A percentile compares a stretch with the other conserved stretches of the same genome.
Conservation (phyloP, 2,113 vertebrate species). For the Chloropsis cyanopogon region DNA sequence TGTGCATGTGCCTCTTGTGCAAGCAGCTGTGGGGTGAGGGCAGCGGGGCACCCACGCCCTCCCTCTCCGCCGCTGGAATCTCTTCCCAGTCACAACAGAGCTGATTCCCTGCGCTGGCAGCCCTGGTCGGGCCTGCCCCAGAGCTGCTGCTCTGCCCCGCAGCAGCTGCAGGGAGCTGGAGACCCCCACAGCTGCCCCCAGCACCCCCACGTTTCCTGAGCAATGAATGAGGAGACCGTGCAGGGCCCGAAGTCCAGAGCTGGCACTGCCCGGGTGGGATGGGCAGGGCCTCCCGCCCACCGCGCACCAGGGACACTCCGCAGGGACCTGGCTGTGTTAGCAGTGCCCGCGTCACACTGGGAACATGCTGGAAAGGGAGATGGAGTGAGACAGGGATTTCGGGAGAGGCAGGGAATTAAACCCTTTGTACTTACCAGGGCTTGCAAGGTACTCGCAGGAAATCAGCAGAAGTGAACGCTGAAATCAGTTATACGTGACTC, state of each 20-base stretch:
- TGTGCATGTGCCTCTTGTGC: conserved; percentile 7
- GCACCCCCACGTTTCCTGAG: too few species aligned
- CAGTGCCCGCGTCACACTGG: rapidly evolving
- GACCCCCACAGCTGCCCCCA: too few species aligned
- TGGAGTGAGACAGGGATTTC: neutral
- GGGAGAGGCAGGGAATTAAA: neutral
- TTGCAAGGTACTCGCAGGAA: neutral
- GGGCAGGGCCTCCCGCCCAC: neutral
- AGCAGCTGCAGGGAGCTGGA: too few species aligned
- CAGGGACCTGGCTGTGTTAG: rapidly evolving
- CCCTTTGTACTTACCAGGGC: neutral
- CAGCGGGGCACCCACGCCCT: neutral
- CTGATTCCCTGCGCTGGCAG: rapidly evolving
- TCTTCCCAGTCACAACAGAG: rapidly evolving
- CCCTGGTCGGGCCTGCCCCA: rapidly evolving
- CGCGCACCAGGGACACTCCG: rapidly evolving
- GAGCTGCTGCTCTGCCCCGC: neutral
- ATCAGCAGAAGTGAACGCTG: neutral
- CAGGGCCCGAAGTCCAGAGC: too few species aligned
- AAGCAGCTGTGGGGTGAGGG: neutral
- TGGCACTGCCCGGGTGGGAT: too few species aligned
- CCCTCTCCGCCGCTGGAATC: neutral
- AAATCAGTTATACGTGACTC: neutral
- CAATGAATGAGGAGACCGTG: too few species aligned
- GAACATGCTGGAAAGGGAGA: rapidly evolving